Evolutionary conservation across 2,113 vertebrate species (phyloP).

Genomic region (Neotoma lepida): DNA sequence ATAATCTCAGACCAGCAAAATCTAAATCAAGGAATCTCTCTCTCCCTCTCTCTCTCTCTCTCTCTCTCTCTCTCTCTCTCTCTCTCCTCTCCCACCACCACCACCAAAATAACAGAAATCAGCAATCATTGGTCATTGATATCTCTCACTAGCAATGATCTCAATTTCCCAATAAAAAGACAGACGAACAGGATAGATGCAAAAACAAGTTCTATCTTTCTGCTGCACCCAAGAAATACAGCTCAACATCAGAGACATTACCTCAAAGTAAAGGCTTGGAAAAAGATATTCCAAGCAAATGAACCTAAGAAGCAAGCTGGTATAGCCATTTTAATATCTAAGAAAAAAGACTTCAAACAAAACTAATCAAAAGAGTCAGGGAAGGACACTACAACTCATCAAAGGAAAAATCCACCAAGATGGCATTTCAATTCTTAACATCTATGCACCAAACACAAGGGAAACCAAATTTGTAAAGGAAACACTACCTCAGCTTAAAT

Average conservation of each 20-base stretch:
- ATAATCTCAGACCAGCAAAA: background rate
- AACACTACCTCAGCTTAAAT: background rate
- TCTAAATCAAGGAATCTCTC: no score
- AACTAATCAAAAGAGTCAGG: background rate
- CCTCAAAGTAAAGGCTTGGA: background rate
- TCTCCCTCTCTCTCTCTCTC: no score
- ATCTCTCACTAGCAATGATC: background rate
- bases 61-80: no score
- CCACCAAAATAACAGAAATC: background rate
- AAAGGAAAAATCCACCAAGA: background rate
- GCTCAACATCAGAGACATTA: background rate
- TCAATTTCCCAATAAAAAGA: background rate
- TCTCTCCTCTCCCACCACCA: background rate
- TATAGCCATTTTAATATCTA: background rate
- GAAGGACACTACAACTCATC: background rate
- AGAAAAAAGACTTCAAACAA: background rate
- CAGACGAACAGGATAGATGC: background rate
- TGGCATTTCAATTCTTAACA: background rate
- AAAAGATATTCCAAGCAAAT: background rate
- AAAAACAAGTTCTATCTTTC: background rate
- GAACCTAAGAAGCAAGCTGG: background rate
- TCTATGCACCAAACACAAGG: background rate
- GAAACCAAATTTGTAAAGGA: background rate
- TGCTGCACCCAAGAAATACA: background rate
- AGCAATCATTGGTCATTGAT: background rate